Evolutionary conservation across 1,140 invertebrate species (phyloP).

Genomic region (Drosophila sulfurigaster): DNA sequence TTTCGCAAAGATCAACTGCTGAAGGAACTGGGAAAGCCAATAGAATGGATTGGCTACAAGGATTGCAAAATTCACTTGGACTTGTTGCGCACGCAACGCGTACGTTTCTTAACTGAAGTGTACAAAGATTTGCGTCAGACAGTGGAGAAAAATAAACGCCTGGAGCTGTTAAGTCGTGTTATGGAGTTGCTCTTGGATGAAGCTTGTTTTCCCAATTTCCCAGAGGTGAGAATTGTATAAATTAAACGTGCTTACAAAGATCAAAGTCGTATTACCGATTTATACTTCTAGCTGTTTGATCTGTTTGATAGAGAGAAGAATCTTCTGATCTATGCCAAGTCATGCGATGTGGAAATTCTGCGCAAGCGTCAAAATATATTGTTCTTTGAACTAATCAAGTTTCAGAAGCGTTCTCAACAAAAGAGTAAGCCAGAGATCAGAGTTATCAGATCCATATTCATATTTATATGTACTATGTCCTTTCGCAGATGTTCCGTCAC

Average conservation of each 20-base stretch:
- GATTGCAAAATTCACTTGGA: slow-evolving; percentile 86
- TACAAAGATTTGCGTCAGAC: slow-evolving; percentile 85
- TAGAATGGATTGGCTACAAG: slow-evolving; percentile 86
- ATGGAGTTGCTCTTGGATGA: slow-evolving; percentile 66
- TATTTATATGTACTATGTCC: background rate
- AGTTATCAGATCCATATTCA: background rate
- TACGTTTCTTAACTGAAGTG: slow-evolving; percentile 86
- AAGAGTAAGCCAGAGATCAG: slow-evolving; percentile 43
- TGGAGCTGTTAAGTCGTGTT: slow-evolving; percentile 65
- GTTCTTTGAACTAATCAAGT: slow-evolving; percentile 79
- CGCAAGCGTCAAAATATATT: slow-evolving; percentile 76
- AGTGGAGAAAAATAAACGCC: slow-evolving; percentile 51
- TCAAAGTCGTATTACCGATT: slow-evolving; percentile 32
- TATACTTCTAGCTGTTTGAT: slow-evolving; percentile 65
- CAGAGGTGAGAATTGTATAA: slow-evolving; percentile 53
- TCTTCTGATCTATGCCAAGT: slow-evolving; percentile 70
- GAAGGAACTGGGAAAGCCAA: slow-evolving; percentile 86
- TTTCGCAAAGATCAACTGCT: slow-evolving; percentile 85
- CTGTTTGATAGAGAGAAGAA: slow-evolving; percentile 81
- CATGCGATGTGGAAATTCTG: slow-evolving; percentile 71
- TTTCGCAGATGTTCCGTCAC: slow-evolving; percentile 54
- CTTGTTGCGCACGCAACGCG: slow-evolving; percentile 87
- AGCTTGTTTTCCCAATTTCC: slow-evolving; percentile 70
- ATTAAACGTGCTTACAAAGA: too few relatives aligned
- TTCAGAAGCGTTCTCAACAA: slow-evolving; percentile 44